A percentile compares a stretch with the other conserved stretches of the same genome.
Evolutionary conservation across 2,797 vertebrate species (phyloP).

Genomic region (Xyrichtys novacula): DNA sequence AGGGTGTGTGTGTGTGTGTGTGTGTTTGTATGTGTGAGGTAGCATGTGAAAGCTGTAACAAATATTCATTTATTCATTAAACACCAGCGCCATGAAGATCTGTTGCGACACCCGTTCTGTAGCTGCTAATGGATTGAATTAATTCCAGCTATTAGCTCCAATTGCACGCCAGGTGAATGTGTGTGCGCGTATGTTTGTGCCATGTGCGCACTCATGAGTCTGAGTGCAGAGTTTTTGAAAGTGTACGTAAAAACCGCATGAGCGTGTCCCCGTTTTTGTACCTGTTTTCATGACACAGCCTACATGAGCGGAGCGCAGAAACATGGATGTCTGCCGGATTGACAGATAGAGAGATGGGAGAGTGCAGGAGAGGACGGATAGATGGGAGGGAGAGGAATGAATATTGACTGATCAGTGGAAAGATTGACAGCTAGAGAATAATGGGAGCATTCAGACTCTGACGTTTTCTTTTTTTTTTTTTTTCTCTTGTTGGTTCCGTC

Average conservation of each 20-base stretch:
- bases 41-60: conserved; percentile 75
- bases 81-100: conserved; percentile 75
- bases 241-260: conserved; percentile 20
- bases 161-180: conserved; percentile 21
- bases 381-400: conserved; percentile 73
- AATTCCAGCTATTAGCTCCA: conserved; percentile 80
- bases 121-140: conserved; percentile 84
- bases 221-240: conserved; percentile 40
- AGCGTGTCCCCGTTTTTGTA: conserved; percentile 47
- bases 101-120: conserved; percentile 81
- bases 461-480: conserved; percentile 18
- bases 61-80: conserved; percentile 91
- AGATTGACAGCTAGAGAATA: conserved; percentile 82
- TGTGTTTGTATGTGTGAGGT: conserved; percentile 26
- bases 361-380: conserved; percentile 80
- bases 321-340: conserved; percentile 73
- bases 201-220: conserved; percentile 26
- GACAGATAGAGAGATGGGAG: conserved; percentile 80
- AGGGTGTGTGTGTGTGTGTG: conserved; percentile 30
- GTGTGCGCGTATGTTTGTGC: conserved; percentile 3
- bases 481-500: no score
- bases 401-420: conserved; percentile 82
- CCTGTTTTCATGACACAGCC: conserved; percentile 71
- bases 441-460: conserved; percentile 74
- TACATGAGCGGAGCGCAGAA: conserved; percentile 67